Base-by-base conservation (phyloP, 2,888 invertebrate genomes). In the Acanthoscelides obtectus region DNA sequence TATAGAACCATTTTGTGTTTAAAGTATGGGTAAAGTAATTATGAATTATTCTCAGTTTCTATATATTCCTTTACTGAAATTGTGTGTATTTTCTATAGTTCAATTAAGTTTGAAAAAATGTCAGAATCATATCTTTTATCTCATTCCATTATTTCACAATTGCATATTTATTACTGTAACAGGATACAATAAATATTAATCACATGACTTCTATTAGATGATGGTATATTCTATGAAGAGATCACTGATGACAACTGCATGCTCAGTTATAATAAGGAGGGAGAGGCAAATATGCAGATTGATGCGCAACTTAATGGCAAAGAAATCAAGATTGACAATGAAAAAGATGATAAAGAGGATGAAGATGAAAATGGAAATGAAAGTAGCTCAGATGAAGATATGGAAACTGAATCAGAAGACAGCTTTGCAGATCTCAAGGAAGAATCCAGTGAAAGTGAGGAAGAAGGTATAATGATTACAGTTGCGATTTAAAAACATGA, bases 181-280 rank as follows among this genome's bases (percentile, higher is more conserved):
- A n/a, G n/a, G n/a, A n/a, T n/a, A n/a, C n/a, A n/a, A n/a, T n/a
- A n/a, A n/a, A n/a, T n/a, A n/a, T n/a, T n/a, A n/a, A n/a, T n/a
- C n/a, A n/a, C n/a, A n/a, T n/a, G 1, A 1, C 12, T 45, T 45
- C 17, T 45, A 17, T 4, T 45, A 45, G 95, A 96, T 78, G 95
- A 95, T 84, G 93, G 93, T 83, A 93, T 93, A 80, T 89, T 89
- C 64, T 83, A 90, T 74, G 90, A 91, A 70, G 86, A 88, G 20
- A 89, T 89, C 72, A 78, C 82, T 2, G 84, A 84, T 70, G 74
- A 72, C n/a, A n/a, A n/a, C 67, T 82, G 83, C 71, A 83, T 80
- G 71, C 78, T 86, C 63, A 80, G 83, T 64, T 84, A 85, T 75
- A 81, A 85, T 76, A 77, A 81, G 69, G 79, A 82, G 76, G 83